Evolutionary conservation across 1,140 invertebrate species (phyloP).

Genomic region (Drosophila bocqueti): DNA sequence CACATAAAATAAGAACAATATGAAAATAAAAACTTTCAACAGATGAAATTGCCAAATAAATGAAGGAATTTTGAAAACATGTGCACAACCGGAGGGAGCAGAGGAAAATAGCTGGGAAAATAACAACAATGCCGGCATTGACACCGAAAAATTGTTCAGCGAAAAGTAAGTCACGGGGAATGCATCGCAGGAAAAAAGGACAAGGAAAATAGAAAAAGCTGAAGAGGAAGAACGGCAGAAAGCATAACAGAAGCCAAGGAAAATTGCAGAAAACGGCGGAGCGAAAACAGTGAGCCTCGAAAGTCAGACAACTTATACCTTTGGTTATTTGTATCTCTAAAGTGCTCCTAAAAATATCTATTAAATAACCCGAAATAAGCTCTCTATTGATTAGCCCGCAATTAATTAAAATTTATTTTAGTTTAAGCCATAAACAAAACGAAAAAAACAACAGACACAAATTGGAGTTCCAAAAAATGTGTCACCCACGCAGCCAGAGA

Average conservation of each 20-base stretch:
- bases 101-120: constrained; percentile 5
- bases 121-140: constrained; percentile 58
- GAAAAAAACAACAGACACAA: constrained; percentile 37
- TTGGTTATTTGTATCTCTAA: constrained; percentile 1
- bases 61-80: constrained; percentile 42
- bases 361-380: constrained; percentile 12
- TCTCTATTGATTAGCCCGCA: constrained; percentile 61
- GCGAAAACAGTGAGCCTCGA: constrained; percentile 9
- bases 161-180: constrained; percentile 67
- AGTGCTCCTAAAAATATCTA: constrained; percentile 24
- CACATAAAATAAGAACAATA: constrained; percentile 28
- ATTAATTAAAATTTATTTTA: constrained; percentile 79
- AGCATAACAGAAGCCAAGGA: constrained; percentile 36
- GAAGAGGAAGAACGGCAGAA: constrained; percentile 4
- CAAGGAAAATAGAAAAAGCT: constrained; percentile 17
- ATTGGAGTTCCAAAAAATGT: constrained; percentile 53
- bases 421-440: constrained; percentile 37
- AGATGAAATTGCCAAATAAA: constrained; percentile 51
- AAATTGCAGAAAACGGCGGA: constrained; percentile 30
- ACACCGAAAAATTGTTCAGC: constrained; percentile 56
- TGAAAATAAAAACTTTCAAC: constrained; percentile 45
- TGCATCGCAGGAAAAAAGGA: constrained; percentile 14
- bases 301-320: constrained; percentile 8
- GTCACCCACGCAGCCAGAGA: constrained; percentile 48
- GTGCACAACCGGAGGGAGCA: constrained; percentile 14